A percentile compares a stretch with the other conserved stretches of the same genome.
These are phyloP conservation scores for Bacillus rossius DNA, from an alignment of 1,140 invertebrate species.

Conservation along the genomic window DNA sequence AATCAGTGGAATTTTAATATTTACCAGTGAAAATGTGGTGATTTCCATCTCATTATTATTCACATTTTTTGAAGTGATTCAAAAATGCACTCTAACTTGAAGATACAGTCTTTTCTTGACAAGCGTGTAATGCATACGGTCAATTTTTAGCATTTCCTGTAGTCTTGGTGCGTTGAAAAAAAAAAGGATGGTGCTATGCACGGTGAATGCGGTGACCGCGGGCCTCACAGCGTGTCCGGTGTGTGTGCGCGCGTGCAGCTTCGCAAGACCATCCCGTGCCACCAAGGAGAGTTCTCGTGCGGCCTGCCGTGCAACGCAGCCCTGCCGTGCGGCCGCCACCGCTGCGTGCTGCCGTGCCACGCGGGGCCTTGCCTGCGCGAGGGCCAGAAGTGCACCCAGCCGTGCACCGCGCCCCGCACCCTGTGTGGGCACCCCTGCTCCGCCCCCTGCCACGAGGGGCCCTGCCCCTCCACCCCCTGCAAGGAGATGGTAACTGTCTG, in stretches of 20 bases:
- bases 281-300: constrained; percentile 84
- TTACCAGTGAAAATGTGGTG: no score
- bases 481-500: constrained; percentile 51
- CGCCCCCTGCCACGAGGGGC: constrained; percentile 66
- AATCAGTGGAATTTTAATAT: no score
- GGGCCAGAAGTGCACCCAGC: constrained; percentile 65
- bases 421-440: constrained; percentile 79
- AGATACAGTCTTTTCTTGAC: no score
- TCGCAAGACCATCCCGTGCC: constrained; percentile 83
- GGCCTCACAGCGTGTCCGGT: no score
- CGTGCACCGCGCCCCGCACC: constrained; percentile 59
- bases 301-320: constrained; percentile 77
- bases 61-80: no score
- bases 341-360: constrained; percentile 60
- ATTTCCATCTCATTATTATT: no score
- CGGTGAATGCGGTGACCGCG: no score
- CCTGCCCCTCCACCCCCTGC: constrained; percentile 62
- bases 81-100: no score
- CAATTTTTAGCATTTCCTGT: no score
- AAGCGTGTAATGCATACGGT: no score
- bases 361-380: constrained; percentile 48
- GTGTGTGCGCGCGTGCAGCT: constrained; percentile 42
- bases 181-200: no score
- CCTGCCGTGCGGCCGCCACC: constrained; percentile 71
- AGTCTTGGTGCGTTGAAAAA: no score